Percentiles rank a stretch among this genome's conserved stretches.
phyloP scores from a whole-genome alignment of 2,888 invertebrate genomes.

The Nymphalis c-album region DNA sequence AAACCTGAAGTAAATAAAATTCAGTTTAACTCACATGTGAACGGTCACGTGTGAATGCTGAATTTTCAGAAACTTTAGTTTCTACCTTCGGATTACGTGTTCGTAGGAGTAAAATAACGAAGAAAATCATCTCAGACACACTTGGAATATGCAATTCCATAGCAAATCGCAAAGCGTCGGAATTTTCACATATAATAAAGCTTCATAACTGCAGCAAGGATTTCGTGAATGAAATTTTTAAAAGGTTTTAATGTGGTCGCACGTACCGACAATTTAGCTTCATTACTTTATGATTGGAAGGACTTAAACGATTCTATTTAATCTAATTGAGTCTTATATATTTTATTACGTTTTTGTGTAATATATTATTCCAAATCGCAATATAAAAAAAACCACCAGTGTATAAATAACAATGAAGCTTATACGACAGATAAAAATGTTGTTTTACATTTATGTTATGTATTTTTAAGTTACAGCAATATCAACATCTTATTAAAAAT shows the following conservation, averaged over 20 bases:
- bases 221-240: neutral
- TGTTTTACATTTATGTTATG: no score
- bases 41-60: conserved; percentile 7
- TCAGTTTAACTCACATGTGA: neutral
- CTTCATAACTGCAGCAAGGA: neutral
- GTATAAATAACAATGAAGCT: neutral
- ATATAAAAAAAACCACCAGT: no score
- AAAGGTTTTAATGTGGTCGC: neutral
- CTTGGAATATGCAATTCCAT: neutral
- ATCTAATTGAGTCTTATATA: neutral
- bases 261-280: neutral
- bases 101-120: conserved; percentile 6
- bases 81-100: conserved; percentile 3
- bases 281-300: neutral
- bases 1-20: neutral
- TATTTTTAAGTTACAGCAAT: no score
- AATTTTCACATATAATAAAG: conserved; percentile 5
- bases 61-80: neutral
- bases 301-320: neutral
- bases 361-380: no score
- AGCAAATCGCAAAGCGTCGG: neutral
- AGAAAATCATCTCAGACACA: conserved; percentile 5
- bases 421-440: neutral
- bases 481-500: no score
- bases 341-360: neutral